Evolutionary conservation across 1,140 invertebrate species (phyloP).

Genomic region (Mycetomoellerius zeteki): DNA sequence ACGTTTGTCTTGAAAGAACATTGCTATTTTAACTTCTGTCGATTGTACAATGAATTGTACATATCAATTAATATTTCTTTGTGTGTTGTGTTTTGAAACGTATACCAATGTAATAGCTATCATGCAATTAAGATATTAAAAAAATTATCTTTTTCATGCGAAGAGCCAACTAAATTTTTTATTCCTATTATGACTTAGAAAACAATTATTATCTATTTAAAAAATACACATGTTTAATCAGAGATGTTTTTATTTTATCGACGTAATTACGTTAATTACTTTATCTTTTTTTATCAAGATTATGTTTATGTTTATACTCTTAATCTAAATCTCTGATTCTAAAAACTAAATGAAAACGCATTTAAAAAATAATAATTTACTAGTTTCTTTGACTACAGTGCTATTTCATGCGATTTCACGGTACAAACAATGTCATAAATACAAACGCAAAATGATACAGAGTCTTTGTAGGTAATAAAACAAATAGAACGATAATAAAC

Average conservation of each 20-base stretch:
- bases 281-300: neutral
- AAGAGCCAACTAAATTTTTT: neutral
- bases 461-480: neutral
- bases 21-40: neutral
- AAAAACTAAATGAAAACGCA: neutral
- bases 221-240: neutral
- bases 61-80: neutral
- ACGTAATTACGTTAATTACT: neutral
- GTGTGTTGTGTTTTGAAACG: neutral
- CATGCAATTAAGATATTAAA: neutral
- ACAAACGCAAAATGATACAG: neutral
- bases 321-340: neutral
- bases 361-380: conserved; percentile 10
- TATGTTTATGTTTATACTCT: neutral
- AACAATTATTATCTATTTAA: neutral
- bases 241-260: neutral
- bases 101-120: neutral
- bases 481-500: neutral
- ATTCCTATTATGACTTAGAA: neutral
- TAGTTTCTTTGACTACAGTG: neutral
- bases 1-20: conserved; percentile 5
- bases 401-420: neutral
- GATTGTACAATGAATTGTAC: neutral
- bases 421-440: neutral
- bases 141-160: neutral